These are phyloP conservation scores for Archaeoteleia sp. DNA, from an alignment of 2,888 invertebrate genomes.

Conservation along the genomic window DNA sequence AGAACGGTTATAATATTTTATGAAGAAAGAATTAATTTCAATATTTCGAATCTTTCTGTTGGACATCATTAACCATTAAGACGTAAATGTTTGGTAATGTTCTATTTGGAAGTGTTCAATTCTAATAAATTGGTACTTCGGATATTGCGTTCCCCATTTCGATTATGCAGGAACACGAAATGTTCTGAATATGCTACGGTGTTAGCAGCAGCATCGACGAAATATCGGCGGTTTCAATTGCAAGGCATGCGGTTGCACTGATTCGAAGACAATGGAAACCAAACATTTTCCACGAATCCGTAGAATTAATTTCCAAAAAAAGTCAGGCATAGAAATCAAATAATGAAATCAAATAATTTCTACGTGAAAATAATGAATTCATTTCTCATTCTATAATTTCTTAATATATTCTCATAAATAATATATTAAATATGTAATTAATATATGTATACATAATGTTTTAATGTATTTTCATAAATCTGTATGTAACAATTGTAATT, in stretches of 20 bases:
- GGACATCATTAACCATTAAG: not conserved
- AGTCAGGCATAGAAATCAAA: slow-evolving; percentile 4
- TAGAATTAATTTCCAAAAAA: slow-evolving; percentile 14
- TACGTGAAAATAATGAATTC: no score
- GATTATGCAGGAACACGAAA: slow-evolving; percentile 21
- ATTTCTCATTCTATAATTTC: no score
- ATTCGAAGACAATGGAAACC: slow-evolving; percentile 15
- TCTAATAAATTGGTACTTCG: slow-evolving; percentile 3
- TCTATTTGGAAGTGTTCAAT: slow-evolving; percentile 1
- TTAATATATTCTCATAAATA: no score
- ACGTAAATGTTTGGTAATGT: slow-evolving; percentile 1
- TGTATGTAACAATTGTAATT: no score
- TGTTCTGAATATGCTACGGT: slow-evolving; percentile 11
- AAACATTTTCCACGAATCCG: slow-evolving; percentile 13
- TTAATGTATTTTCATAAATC: no score
- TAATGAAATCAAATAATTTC: slow-evolving; percentile 1
- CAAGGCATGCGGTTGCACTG: slow-evolving; percentile 20
- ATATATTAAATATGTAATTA: no score
- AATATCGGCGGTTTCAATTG: slow-evolving; percentile 22
- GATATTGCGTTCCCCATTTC: slow-evolving; percentile 11
- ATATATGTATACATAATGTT: no score
- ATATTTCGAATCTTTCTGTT: no score
- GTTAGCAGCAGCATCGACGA: slow-evolving; percentile 15
- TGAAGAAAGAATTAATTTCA: no score
- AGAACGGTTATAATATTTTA: no score